These are phyloP conservation scores for Serripes groenlandicus DNA, from an alignment of 2,888 invertebrate genomes.

Conservation along the genomic window DNA sequence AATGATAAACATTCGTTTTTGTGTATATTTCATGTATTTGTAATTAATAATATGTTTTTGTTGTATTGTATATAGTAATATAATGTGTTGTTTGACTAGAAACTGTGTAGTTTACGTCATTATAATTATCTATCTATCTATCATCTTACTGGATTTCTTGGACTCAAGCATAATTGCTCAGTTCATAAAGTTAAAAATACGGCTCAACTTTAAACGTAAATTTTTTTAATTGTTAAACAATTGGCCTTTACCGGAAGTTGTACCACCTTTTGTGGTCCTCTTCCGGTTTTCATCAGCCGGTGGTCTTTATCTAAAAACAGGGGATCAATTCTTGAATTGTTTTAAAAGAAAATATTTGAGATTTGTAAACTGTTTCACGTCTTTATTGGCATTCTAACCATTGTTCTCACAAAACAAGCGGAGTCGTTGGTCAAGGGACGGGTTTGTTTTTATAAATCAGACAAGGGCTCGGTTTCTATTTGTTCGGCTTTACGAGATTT, in stretches of 20 bases:
- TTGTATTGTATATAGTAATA: no score
- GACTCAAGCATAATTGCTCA: no score
- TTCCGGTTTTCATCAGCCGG: not conserved
- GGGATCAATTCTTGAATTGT: not conserved
- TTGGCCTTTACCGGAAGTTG: conserved; percentile 5
- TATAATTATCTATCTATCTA: no score
- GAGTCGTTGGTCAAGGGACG: not conserved
- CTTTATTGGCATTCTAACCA: conserved; percentile 7
- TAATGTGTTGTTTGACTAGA: no score
- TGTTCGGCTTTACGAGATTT: conserved; percentile 18
- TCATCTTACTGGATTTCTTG: no score
- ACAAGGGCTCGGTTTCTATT: conserved; percentile 22
- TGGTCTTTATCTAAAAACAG: conserved; percentile 15
- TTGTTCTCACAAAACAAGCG: conserved; percentile 9
- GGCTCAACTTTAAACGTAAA: no score
- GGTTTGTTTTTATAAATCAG: conserved; percentile 14
- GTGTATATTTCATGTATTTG: no score
- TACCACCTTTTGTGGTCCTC: not conserved
- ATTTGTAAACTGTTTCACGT: conserved; percentile 12
- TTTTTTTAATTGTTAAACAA: no score
- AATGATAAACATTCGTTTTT: no score
- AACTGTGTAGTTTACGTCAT: no score
- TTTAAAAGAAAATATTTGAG: conserved; percentile 26
- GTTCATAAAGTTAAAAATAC: no score
- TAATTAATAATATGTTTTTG: no score